phyloP scores from a whole-genome alignment of 2,113 vertebrate species.

The Myrmecophaga tridactyla region DNA sequence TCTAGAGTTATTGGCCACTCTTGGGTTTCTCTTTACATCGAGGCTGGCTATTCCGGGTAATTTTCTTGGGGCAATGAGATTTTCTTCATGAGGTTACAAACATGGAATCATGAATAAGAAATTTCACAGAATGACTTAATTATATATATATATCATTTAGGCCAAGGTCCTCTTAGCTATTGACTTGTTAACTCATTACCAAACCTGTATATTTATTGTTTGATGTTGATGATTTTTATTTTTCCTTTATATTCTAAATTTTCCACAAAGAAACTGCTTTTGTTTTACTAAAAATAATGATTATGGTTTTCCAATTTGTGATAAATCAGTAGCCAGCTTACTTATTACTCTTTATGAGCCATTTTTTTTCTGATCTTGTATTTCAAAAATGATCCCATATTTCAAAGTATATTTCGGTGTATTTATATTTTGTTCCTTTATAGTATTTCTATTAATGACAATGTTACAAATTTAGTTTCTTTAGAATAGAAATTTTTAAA shows the following conservation, averaged over 20 bases:
- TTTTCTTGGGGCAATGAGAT: not conserved
- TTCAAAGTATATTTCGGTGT: not conserved
- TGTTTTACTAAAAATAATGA: not conserved
- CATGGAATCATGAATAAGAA: not conserved
- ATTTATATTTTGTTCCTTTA: not conserved
- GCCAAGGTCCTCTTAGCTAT: not conserved
- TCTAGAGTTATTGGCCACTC: not conserved
- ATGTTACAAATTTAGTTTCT: not conserved
- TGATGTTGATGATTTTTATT: not conserved
- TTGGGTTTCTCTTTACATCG: not conserved
- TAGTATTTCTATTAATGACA: not conserved
- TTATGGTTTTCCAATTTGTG: not conserved
- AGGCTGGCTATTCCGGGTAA: not conserved
- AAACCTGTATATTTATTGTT: not conserved
- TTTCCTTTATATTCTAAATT: not conserved
- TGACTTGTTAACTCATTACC: not conserved
- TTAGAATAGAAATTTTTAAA: constrained; percentile 16
- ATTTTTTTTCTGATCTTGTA: not conserved
- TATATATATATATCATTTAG: not conserved
- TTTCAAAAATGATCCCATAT: not conserved
- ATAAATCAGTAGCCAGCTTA: not conserved
- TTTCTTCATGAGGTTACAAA: not conserved
- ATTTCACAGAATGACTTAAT: not conserved
- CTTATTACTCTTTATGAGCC: not conserved
- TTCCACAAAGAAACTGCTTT: not conserved